A percentile compares a stretch with the other conserved stretches of the same genome.
These are phyloP conservation scores for Pongo abelii DNA, from an alignment of 2,113 vertebrate genomes.

Conservation along the genomic window DNA sequence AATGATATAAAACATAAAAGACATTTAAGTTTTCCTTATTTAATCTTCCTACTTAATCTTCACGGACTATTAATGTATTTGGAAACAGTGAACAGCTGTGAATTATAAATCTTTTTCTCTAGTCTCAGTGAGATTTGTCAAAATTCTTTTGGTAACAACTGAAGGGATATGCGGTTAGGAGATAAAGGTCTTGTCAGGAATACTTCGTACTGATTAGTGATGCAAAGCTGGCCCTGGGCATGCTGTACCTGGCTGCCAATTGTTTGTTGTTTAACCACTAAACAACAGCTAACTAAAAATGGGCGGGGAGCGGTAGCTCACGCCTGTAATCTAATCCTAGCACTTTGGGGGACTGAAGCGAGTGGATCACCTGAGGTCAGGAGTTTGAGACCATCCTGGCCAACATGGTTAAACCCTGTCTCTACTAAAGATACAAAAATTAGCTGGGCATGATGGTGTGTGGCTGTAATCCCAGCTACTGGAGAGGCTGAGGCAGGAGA, in stretches of 20 bases:
- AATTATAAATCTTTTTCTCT: neutral
- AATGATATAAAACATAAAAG: too few relatives aligned
- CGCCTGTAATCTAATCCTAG: too few relatives aligned
- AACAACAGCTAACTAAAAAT: neutral
- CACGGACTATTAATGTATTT: neutral
- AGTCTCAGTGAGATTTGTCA: neutral
- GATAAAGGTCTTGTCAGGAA: neutral
- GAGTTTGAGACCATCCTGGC: too few relatives aligned
- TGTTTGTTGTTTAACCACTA: accelerated
- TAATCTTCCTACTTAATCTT: neutral
- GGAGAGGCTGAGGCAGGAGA: too few relatives aligned
- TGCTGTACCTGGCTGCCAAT: accelerated
- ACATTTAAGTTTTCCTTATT: too few relatives aligned
- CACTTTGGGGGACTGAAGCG: too few relatives aligned
- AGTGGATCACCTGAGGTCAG: too few relatives aligned
- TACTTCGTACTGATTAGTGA: neutral
- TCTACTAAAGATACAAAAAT: too few relatives aligned
- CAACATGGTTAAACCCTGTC: too few relatives aligned
- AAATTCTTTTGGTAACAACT: neutral
- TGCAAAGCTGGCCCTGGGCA: neutral
- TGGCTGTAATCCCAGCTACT: too few relatives aligned
- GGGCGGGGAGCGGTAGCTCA: too few relatives aligned
- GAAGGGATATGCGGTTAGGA: neutral
- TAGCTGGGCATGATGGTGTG: too few relatives aligned
- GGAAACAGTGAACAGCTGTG: neutral